phyloP scores from a whole-genome alignment of 2,888 invertebrate genomes.

The Spialia ferax region DNA sequence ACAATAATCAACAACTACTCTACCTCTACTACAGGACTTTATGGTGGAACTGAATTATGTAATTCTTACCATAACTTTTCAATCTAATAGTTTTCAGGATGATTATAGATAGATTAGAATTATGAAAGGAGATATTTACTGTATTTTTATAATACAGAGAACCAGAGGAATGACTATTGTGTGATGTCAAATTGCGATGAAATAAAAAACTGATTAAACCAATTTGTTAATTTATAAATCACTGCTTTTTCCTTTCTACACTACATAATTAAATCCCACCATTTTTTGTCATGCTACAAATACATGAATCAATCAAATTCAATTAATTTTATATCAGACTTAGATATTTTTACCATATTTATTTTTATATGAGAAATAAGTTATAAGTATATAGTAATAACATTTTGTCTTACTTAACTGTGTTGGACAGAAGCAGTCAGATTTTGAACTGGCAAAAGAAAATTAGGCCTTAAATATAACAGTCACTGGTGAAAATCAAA shows the following conservation, averaged over 20 bases:
- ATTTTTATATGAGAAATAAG: slow-evolving; percentile 11
- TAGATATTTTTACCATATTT: slow-evolving; percentile 17
- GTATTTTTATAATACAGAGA: too few species aligned
- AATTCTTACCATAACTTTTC: background rate
- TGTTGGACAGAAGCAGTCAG: slow-evolving; percentile 33
- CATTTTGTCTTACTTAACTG: slow-evolving; percentile 20
- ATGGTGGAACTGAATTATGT: slow-evolving; percentile 27
- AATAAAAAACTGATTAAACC: background rate
- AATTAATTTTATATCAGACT: slow-evolving; percentile 29
- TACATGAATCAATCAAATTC: slow-evolving; percentile 14
- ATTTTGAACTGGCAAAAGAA: slow-evolving; percentile 19
- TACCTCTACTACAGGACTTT: slow-evolving; percentile 44
- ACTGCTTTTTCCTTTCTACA: too few species aligned
- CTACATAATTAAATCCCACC: slow-evolving; percentile 15
- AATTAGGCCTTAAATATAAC: slow-evolving; percentile 25
- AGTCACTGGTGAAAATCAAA: background rate
- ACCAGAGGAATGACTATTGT: too few species aligned
- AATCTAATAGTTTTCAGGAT: background rate
- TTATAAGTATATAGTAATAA: slow-evolving; percentile 8
- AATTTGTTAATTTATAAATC: too few species aligned
- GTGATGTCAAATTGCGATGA: too few species aligned
- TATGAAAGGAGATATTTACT: too few species aligned
- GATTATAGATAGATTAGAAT: too few species aligned
- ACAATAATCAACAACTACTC: slow-evolving; percentile 80
- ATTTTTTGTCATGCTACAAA: slow-evolving; percentile 2